phyloP scores from a whole-genome alignment of 2,113 vertebrate genomes.

The Lycocorax pyrrhopterus region DNA sequence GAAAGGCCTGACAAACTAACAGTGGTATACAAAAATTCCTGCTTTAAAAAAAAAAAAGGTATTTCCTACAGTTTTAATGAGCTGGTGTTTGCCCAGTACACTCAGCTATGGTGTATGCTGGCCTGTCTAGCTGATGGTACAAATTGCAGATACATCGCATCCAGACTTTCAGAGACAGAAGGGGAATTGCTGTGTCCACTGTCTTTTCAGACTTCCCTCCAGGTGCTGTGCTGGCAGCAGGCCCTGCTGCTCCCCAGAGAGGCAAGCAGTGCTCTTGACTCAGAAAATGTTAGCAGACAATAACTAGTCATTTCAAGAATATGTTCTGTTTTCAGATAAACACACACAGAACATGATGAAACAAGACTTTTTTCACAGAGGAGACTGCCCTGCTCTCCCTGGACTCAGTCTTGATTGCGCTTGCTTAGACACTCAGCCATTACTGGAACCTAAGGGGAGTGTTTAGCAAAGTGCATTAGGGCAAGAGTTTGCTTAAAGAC shows the following conservation, averaged over 20 bases:
- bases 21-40: background rate
- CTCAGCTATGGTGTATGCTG: background rate
- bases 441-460: background rate
- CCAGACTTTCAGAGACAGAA: background rate
- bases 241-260: background rate
- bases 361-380: background rate
- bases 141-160: background rate
- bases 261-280: background rate
- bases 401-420: background rate
- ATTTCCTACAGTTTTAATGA: background rate
- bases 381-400: background rate
- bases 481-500: background rate
- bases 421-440: background rate
- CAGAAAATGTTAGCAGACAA: background rate
- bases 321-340: background rate
- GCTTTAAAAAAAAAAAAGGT: background rate
- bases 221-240: slow-evolving; percentile 7
- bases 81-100: background rate
- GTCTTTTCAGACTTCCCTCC: background rate
- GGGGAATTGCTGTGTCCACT: background rate
- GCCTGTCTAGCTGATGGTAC: background rate
- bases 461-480: background rate
- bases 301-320: slow-evolving; percentile 7
- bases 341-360: background rate
- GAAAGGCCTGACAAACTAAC: background rate